phyloP scores from a whole-genome alignment of 1,140 invertebrate genomes.

The Hyposmocoma kahamanoa region DNA sequence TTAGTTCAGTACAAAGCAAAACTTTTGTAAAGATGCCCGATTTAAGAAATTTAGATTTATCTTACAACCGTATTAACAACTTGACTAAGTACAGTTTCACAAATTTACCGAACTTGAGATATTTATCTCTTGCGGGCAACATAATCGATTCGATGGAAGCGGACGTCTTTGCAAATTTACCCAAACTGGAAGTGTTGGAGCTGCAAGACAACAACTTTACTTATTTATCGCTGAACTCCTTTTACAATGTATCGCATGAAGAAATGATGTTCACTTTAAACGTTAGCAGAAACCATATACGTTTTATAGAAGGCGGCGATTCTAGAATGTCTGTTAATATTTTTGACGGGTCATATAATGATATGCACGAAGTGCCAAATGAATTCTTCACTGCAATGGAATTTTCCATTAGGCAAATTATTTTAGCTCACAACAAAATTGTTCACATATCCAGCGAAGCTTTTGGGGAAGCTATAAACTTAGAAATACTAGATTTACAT shows the following conservation, averaged over 20 bases:
- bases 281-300: conserved; percentile 80
- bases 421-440: conserved; percentile 85
- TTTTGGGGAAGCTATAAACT: conserved; percentile 79
- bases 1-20: conserved; percentile 75
- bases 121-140: conserved; percentile 81
- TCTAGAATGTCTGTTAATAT: conserved; percentile 76
- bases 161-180: conserved; percentile 79
- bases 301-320: conserved; percentile 75
- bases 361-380: conserved; percentile 78
- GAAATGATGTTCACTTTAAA: conserved; percentile 79
- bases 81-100: conserved; percentile 76
- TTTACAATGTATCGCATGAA: conserved; percentile 78
- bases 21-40: conserved; percentile 79
- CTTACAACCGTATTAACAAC: conserved; percentile 80
- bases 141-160: conserved; percentile 76
- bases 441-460: conserved; percentile 80
- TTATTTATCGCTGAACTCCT: conserved; percentile 78
- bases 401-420: conserved; percentile 77
- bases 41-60: conserved; percentile 81
- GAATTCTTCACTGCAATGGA: conserved; percentile 77
- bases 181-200: conserved; percentile 80
- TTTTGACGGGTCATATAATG: conserved; percentile 82
- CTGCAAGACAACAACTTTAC: conserved; percentile 82
- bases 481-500: conserved; percentile 84
- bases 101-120: conserved; percentile 79